Base-by-base conservation (phyloP, 1,140 invertebrate genomes). In the Zaprionus camerounensis region DNA sequence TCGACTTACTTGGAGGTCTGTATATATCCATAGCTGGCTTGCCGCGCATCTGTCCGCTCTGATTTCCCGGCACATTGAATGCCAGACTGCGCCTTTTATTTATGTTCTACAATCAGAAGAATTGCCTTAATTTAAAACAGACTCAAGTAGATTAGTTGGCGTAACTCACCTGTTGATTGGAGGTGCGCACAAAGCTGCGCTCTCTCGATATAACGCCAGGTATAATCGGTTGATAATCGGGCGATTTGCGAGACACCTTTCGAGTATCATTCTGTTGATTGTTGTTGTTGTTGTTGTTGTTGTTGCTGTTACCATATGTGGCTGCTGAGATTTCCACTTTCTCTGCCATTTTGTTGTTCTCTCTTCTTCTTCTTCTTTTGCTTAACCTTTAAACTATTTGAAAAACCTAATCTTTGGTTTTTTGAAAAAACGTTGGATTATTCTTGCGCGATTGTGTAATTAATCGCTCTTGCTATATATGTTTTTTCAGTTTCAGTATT, bases 11-110 rank as follows among this genome's bases (percentile, higher is more conserved):
- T 92, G 97, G 97, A 22, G 97, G 97, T 88, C 97, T 95, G 92
- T 98, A 97, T 81, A 97, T 97, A 94, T 97, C 96, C 92, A 97
- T 95, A 24, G 96, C 96, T 6, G 97, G 97, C 93, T 97, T 97
- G 57, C 94, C 94, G 87, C 95, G 77, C 62, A 93, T 85, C 71
- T 92, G 92, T 70, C 86, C 91, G 28, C 74, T 63, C 41, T 90
- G 86, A 73, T 82, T 92, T 28, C 79, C 83, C 12, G 91, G 90
- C 57, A 92, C 82, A 77, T 92, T 92, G 46, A 93, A 93, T 11
- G 91, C 92, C 65, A 93, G 71, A 78, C 92, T 93, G 55, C 92
- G 91, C 13, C 92, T 77, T 82, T 93, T 93, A 76, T 92, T 93
- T 41, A 91, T 76, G 67, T 91, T 91, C 86, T 92, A 28, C 7